Base-by-base conservation (phyloP, 2,797 vertebrate species). In the Lithobates pipiens region DNA sequence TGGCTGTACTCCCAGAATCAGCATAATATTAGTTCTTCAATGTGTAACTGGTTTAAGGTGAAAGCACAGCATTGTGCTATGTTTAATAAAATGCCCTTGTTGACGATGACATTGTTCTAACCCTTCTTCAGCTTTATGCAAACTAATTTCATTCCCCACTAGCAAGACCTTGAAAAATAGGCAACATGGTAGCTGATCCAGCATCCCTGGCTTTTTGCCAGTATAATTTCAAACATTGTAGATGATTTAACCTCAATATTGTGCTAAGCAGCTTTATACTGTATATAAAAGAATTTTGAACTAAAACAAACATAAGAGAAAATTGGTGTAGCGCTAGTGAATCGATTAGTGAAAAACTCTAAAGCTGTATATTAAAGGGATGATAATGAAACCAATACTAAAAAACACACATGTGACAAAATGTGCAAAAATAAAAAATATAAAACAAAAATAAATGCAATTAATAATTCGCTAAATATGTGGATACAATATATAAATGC, bases 1-100 rank as follows among this genome's bases (percentile, higher is more conserved):
- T 83, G 82, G 74, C 74, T 50, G 10, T 32, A 76, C 46, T 76
- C 82, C 82, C 82, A 83, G 63, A 76, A 76, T 74, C 61, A 46
- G 63, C 61, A 83, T 50, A 82, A 75, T 50, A 65, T 70, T 71
- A 13, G 27, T 70, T 80, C 69, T 72, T 72, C 27, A 50, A n/a
- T 16, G 36, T 61, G 32, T 25, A 54, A 25, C 65, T 15, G 16
- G 16, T 54, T 80, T 57, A 54, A 54, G 65, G 61, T 27, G 39
- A 72, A 71, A 32, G 13, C 18, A 71, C 32, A 34, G 8, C 46
- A 15, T 71, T 44, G 32, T 2, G 11, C 8, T 25, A 77, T 36
- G 32, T 79, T 44, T 79, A 44, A 39, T 67, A 44, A 67, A 79
- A 79, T 29, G 63, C 44, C 36, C 63, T 63, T 77, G 76, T 65